Base-by-base conservation (phyloP, 1,140 invertebrate species). In the Ceratina japonica region DNA sequence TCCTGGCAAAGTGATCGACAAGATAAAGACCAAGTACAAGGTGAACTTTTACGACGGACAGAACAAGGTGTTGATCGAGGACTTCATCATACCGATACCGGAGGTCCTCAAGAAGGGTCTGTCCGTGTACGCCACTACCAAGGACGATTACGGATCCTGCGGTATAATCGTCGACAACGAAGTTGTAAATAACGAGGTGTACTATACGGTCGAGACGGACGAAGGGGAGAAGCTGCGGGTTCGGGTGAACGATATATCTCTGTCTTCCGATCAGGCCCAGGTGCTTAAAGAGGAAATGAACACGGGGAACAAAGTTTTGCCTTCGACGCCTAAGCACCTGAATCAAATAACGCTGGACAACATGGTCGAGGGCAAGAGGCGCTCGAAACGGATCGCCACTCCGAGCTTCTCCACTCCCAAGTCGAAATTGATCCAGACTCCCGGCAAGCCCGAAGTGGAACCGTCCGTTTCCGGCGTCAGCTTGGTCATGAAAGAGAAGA, bases 1-100 rank as follows among this genome's bases (percentile, higher is more conserved):
- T 80, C 94, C 94, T 0, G 94, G 94, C 0, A 93, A 86, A 83
- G 93, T 95, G 0, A 84, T 90, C 13, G 92, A 93, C 12, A 93
- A 93, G 0, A 90, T 93, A 8, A 93, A 93, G n/a, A 91, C 91
- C 16, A 95, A 95, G 73, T 95, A 94, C 84, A 89, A 93, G 75
- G 93, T 95, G 10, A 92, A 94, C 56, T 95, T 95, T 80, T 93
- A 94, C 37, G 94, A 95, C 82, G 94, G 94, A 0, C 92, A 94
- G 59, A 93, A 83, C 24, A 95, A 95, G 83, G 82, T 92, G 0
- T 79, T 95, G 0, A 88, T 94, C 51, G 93, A 94, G 78, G 94
- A 95, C 37, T 95, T 94, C 68, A 93, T 95, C 61, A 93, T 95
- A 75, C 89, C 88, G 0, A 88, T 92, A 66, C 65, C 74, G 5